Base-by-base conservation (phyloP, 2,797 vertebrate species). In the Saxicola maurus region DNA sequence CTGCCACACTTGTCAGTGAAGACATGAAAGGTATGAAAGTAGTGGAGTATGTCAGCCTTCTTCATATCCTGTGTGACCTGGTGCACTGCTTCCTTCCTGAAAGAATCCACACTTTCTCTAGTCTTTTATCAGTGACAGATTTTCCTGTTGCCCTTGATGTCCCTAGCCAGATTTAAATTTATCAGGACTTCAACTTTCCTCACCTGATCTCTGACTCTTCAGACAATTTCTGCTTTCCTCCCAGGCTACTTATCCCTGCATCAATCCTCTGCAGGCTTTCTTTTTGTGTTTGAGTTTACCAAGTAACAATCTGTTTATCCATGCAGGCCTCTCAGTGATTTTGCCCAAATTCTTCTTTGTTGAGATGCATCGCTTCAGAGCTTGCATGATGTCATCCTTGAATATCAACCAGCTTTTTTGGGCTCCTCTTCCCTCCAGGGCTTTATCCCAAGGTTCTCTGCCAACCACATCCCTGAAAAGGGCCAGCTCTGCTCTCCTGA, bases 241-340 rank as follows among this genome's bases (percentile, higher is more conserved):
- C 3, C 2, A 31, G 16, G 15, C 33, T 45, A 37, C 7, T 43
- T 31, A 35, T 28, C 27, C 21, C 46, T n/a, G 21, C 45, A 51
- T 27, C 4, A 5, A 45, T 3, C 6, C 33, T 81, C 56, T 46
- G 33, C 57, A 53, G 48, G 10, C 10, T 46, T 61, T 17, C 21
- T 8, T 69, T 38, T 8, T 45, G 11, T 19, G 15, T 61, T 45
- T 28, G 40, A 69, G 28, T 53, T 53, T 45, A 28, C 9, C 31
- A 45, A 69, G 27, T 9, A 45, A 69, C 27, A 69, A 19, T 10
- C 24, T 45, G 21, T 30, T 64, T 16, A 53, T 53, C 28, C 12
- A 46, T 14, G 16, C 24, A 20, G 13, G 25, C 16, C 4, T 30
- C 42, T 33, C 1, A 0, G 13, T 33, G 42, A 55, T 55, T 48